A percentile compares a stretch with the other conserved stretches of the same genome.
Conservation (phyloP, 2,113 vertebrate genomes). For the Saccopteryx leptura region DNA sequence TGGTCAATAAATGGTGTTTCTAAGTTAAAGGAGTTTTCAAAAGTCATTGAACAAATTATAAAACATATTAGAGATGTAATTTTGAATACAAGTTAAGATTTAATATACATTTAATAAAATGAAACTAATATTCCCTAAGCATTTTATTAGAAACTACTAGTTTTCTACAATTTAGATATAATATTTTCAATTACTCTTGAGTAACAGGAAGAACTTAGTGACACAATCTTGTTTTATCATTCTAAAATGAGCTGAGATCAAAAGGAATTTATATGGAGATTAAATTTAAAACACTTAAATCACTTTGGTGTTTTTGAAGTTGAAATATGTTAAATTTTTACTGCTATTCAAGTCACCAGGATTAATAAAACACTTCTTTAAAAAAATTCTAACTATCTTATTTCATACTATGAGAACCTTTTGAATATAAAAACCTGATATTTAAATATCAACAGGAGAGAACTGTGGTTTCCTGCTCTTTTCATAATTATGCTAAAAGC, state of each 20-base stretch:
- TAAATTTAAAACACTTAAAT: slow-evolving; percentile 48
- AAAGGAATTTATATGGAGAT: not conserved
- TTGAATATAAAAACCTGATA: not conserved
- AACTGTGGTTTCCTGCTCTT: slow-evolving; percentile 1
- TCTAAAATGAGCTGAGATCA: not conserved
- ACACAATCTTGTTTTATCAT: not conserved
- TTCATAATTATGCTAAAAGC: not conserved
- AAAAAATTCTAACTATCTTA: not conserved
- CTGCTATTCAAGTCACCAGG: not conserved
- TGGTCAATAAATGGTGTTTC: not conserved
- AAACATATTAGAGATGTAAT: not conserved
- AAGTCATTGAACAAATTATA: not conserved
- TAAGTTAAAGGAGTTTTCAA: not conserved
- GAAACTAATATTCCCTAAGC: not conserved
- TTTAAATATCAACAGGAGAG: not conserved
- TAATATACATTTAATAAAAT: not conserved
- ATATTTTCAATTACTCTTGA: slow-evolving; percentile 3
- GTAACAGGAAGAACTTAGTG: not conserved
- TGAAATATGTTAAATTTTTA: not conserved
- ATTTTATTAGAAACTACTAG: not conserved
- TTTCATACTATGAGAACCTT: not conserved
- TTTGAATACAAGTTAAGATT: not conserved
- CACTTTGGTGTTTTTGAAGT: not conserved
- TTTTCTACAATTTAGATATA: not conserved
- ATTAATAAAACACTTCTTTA: not conserved